phyloP scores from a whole-genome alignment of 2,113 vertebrate genomes.

The Paradoxurus hermaphroditus region DNA sequence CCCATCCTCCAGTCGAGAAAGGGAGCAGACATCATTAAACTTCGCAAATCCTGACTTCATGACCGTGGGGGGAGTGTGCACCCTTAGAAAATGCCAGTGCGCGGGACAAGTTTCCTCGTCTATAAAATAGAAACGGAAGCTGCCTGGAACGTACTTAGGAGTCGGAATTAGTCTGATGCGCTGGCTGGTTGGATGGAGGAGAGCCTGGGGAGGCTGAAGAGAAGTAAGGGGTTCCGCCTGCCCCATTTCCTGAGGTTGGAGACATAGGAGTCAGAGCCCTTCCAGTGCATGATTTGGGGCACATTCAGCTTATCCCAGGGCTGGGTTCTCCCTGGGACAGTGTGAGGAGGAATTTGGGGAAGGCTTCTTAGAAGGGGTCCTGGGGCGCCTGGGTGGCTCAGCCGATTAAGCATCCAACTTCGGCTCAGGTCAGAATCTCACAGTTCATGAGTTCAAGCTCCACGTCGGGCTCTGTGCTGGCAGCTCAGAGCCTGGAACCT shows the following conservation, averaged over 20 bases:
- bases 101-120: not conserved
- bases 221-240: not conserved
- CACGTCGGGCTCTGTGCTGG: no score
- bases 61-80: not conserved
- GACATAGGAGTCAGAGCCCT: no score
- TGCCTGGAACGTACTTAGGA: not conserved
- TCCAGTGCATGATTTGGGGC: fast-evolving
- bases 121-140: not conserved
- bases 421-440: no score
- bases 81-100: not conserved
- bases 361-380: not conserved
- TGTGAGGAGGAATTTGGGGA: not conserved
- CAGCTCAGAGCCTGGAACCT: no score
- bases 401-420: no score
- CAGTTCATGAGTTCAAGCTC: no score
- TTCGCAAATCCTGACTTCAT: not conserved
- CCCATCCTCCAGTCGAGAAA: not conserved
- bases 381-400: no score
- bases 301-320: not conserved
- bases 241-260: fast-evolving
- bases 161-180: not conserved
- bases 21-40: not conserved
- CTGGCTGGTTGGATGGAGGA: not conserved
- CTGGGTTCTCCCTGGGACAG: not conserved
- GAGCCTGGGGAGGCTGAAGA: not conserved